Evolutionary conservation across 2,113 vertebrate species (phyloP), one percentile per base, ranked within the genome.

Genomic region (Saguinus imperator): DNA sequence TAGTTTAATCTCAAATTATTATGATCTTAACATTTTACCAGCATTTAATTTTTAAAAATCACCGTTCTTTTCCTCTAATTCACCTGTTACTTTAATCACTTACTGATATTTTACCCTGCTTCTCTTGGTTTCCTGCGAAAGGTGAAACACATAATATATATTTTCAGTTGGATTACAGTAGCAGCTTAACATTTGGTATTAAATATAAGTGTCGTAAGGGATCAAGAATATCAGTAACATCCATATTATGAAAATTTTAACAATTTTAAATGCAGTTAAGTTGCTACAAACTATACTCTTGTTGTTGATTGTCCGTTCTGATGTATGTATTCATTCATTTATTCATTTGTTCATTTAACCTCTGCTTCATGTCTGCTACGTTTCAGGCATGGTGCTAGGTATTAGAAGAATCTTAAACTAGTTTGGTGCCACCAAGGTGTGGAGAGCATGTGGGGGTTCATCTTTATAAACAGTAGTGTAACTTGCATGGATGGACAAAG

Each of bases 71-170:
- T 93, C 58, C 89, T 61, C 73, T 93, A 89, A 95, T 84, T 94
- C 84, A 76, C 37, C 57, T 93, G 83, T 82, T 91, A 40, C 20
- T 88, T 91, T 95, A 92, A 45, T 64, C 29, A 83, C 73, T 89
- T 88, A 82, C 40, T 95, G 58, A 40, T 55, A 73, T 77, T 66
- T 80, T 35, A 11, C 48, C 29, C 8, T n/a, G 0, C 10, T 64
- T 90, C 50, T 75, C 48, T 86, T 91, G 68, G 52, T 96, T 95
- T 94, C 68, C 95, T 97, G 14, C 89, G 40, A 94, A 80, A 70
- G 72, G 17, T 96, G 70, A 83, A 93, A 79, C 13, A 64, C 7
- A 61, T 73, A 87, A 76, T 91, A 35, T 80, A 61, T 35, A 79
- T 89, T 64, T 68, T 18, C 27, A 96, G 37, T 91, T 77, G 9